A percentile compares a stretch with the other conserved stretches of the same genome.
Conservation (phyloP, 2,797 vertebrate genomes). For the Gadopsis marmoratus region DNA sequence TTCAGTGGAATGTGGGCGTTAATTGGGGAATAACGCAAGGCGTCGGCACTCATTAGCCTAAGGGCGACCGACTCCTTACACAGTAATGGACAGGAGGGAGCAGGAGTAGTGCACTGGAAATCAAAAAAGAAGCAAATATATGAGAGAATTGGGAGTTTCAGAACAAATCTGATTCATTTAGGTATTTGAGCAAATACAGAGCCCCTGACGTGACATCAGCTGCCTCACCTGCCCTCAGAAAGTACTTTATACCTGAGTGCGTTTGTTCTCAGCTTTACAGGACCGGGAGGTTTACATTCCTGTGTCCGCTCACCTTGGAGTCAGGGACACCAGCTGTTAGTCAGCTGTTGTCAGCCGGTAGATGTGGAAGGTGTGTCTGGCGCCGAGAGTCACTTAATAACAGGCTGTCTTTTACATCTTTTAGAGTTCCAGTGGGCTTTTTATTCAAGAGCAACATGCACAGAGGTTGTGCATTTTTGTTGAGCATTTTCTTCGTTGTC, state of each 20-base stretch:
- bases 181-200: neutral
- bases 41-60: no score
- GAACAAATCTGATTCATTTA: neutral
- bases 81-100: neutral
- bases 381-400: neutral
- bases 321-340: slow-evolving; percentile 27
- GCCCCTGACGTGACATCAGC: neutral
- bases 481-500: neutral
- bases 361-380: slow-evolving; percentile 9
- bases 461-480: neutral
- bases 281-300: slow-evolving; percentile 59
- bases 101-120: neutral
- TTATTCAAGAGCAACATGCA: neutral
- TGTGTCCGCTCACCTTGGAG: slow-evolving; percentile 35
- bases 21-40: no score
- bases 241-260: neutral
- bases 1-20: slow-evolving; percentile 66
- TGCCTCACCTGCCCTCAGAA: neutral
- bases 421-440: neutral
- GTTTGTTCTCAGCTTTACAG: neutral
- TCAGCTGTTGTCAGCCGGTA: slow-evolving; percentile 27
- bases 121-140: neutral
- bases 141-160: neutral
- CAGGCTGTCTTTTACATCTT: neutral
- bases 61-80: neutral